Conservation (phyloP, 2,888 invertebrate species). For the Erynnis tages region DNA sequence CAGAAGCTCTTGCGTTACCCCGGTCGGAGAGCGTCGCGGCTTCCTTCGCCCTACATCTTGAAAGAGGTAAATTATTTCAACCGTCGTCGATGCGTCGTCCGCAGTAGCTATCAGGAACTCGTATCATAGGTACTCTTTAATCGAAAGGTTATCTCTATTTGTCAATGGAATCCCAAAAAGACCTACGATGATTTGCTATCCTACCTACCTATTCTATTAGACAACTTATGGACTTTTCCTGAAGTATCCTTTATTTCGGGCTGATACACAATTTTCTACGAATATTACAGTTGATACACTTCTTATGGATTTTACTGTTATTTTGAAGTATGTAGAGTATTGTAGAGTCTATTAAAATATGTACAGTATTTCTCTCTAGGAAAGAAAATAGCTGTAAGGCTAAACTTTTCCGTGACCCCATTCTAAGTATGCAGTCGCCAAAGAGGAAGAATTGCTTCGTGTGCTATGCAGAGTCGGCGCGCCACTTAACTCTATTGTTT, state of each 20-base stretch:
- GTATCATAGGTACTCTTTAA: conserved; percentile 28
- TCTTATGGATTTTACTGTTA: no score
- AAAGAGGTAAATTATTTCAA: conserved; percentile 44
- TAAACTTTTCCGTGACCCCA: conserved; percentile 24
- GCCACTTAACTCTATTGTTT: conserved; percentile 54
- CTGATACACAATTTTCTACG: background rate
- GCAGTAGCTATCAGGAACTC: conserved; percentile 15
- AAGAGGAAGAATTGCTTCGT: conserved; percentile 25
- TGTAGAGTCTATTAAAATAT: no score
- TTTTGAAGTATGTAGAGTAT: background rate
- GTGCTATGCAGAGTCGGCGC: conserved; percentile 34
- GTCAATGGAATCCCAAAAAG: conserved; percentile 48
- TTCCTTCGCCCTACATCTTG: conserved; percentile 20
- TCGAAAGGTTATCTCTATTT: conserved; percentile 39
- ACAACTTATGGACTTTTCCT: no score
- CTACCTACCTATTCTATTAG: no score
- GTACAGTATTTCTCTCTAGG: conserved; percentile 32
- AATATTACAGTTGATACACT: no score
- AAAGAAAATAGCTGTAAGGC: conserved; percentile 13
- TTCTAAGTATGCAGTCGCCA: conserved; percentile 23
- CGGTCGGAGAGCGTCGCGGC: conserved; percentile 20
- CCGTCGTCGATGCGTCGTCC: conserved; percentile 30
- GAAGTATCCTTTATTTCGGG: no score
- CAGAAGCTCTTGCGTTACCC: conserved; percentile 37
- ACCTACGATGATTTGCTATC: conserved; percentile 65